Evolutionary conservation across 2,797 vertebrate species (phyloP).

Genomic region (Erethizon dorsatum): DNA sequence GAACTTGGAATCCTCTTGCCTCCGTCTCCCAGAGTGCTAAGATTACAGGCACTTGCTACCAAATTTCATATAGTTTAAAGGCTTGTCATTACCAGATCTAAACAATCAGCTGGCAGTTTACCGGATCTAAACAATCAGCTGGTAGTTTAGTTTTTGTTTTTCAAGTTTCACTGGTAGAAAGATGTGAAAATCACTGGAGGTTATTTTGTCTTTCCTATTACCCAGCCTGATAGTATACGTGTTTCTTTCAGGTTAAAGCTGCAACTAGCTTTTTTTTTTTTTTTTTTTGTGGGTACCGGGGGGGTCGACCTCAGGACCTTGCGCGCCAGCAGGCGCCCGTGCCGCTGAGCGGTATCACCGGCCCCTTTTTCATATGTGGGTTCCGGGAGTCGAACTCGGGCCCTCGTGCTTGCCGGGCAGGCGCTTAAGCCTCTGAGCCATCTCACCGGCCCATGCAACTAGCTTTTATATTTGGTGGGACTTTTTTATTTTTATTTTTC

Average conservation of each 20-base stretch:
- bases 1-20: background rate
- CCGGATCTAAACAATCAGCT: background rate
- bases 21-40: background rate
- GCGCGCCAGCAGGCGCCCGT: too few species aligned
- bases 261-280: background rate
- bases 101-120: background rate
- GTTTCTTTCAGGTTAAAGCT: conserved; percentile 55
- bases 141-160: conserved; percentile 51
- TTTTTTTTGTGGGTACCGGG: background rate
- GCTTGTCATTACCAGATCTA: conserved; percentile 37
- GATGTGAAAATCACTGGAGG: background rate
- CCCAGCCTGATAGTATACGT: conserved; percentile 18
- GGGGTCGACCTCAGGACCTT: too few species aligned
- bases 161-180: conserved; percentile 10
- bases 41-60: background rate
- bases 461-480: conserved; percentile 7
- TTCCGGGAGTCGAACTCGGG: too few species aligned
- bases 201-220: background rate
- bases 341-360: too few species aligned
- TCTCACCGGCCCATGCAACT: background rate
- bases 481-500: background rate
- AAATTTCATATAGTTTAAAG: conserved; percentile 65
- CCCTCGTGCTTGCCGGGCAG: too few species aligned
- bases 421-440: too few species aligned
- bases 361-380: too few species aligned